Evolutionary conservation across 1,140 invertebrate genomes (phyloP).

Genomic region (Ips typographus): DNA sequence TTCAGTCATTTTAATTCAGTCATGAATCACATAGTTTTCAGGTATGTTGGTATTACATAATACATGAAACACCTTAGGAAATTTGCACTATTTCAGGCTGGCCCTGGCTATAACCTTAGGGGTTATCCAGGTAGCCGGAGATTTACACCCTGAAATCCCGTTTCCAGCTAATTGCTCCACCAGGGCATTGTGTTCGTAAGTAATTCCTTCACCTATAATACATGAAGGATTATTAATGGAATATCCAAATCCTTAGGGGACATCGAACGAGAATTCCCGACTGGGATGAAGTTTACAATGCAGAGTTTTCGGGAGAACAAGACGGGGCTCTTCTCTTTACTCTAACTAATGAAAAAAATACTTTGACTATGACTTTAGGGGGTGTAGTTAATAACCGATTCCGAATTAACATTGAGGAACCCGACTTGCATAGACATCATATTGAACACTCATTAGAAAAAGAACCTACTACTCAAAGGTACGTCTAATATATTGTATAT

Average conservation of each 20-base stretch:
- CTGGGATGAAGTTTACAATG: neutral
- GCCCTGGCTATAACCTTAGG: too few relatives aligned
- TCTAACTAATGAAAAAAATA: neutral
- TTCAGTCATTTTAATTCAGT: too few relatives aligned
- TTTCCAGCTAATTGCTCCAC: constrained; percentile 9
- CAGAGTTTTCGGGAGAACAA: neutral
- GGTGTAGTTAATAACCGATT: constrained; percentile 15
- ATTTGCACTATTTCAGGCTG: too few relatives aligned
- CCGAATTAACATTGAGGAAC: constrained; percentile 34
- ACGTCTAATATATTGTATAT: too few relatives aligned
- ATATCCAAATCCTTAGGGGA: neutral
- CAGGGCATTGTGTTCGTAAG: constrained; percentile 13
- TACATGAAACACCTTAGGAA: too few relatives aligned
- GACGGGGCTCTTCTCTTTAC: neutral
- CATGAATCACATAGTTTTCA: too few relatives aligned
- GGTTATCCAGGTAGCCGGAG: too few relatives aligned
- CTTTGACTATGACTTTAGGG: constrained; percentile 12
- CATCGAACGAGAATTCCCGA: neutral
- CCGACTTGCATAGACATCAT: constrained; percentile 29
- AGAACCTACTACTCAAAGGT: constrained; percentile 5
- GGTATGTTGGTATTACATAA: too few relatives aligned
- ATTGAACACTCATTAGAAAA: constrained; percentile 26
- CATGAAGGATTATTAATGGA: too few relatives aligned
- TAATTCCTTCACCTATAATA: neutral
- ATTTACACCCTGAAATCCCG: neutral